A percentile compares a stretch with the other conserved stretches of the same genome.
phyloP scores from a whole-genome alignment of 2,113 vertebrate species.

The Euleptes europaea region DNA sequence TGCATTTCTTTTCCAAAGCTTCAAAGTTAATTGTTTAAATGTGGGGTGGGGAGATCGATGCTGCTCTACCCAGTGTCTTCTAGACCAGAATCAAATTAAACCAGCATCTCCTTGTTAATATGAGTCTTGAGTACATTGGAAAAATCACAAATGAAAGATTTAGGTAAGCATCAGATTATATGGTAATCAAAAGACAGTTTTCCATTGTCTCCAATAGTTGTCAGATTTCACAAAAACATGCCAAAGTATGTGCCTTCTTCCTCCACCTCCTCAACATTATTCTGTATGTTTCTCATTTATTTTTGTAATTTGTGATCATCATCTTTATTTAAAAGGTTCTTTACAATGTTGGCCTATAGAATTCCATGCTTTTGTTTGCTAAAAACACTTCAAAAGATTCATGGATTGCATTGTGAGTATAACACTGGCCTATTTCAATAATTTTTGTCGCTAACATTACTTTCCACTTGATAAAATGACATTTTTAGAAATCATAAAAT shows the following conservation, averaged over 20 bases:
- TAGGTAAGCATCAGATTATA: background rate
- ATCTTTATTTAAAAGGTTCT: background rate
- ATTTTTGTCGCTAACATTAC: accelerated
- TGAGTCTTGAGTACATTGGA: background rate
- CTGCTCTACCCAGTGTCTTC: background rate
- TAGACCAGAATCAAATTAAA: background rate
- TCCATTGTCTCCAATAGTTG: background rate
- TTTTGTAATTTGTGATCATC: background rate
- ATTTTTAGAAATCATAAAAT: background rate
- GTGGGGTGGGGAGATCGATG: background rate
- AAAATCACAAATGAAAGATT: background rate
- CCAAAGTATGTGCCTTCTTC: conserved; percentile 3
- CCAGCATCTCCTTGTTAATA: background rate
- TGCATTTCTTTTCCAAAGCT: accelerated
- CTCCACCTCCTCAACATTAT: background rate
- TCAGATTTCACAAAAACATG: background rate
- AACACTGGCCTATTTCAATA: background rate
- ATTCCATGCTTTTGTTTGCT: background rate
- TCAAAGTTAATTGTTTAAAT: background rate
- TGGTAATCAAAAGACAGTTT: conserved; percentile 1
- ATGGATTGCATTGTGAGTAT: background rate
- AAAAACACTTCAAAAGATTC: background rate
- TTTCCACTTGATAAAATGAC: background rate
- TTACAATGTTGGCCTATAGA: accelerated
- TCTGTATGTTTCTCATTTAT: conserved; percentile 1